phyloP scores from a whole-genome alignment of 2,888 invertebrate genomes.

The Agelastica alni region DNA sequence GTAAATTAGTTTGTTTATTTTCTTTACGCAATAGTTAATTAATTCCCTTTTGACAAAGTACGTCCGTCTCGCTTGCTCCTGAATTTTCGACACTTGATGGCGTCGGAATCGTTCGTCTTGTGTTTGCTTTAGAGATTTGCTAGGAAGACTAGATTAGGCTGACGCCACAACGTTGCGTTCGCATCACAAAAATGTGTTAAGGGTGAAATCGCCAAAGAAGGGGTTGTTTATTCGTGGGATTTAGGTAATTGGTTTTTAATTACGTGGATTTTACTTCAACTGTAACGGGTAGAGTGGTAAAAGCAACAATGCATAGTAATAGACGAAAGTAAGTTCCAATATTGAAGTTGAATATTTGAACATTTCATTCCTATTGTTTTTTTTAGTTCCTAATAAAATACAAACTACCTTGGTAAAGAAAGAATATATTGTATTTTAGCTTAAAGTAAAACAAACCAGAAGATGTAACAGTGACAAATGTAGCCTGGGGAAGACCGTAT shows the following conservation, averaged over 20 bases:
- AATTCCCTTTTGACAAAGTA: conserved; percentile 18
- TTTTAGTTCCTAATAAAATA: no score
- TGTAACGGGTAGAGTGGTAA: not conserved
- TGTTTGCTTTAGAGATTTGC: conserved; percentile 10
- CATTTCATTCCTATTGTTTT: no score
- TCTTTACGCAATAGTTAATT: conserved; percentile 30
- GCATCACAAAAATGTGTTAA: not conserved
- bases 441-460: no score
- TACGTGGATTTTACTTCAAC: not conserved
- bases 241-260: conserved; percentile 17
- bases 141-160: not conserved
- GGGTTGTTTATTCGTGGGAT: conserved; percentile 10
- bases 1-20: conserved; percentile 35
- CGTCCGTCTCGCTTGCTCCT: not conserved
- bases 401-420: no score
- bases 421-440: no score
- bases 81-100: not conserved
- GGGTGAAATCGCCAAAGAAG: no score
- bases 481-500: no score
- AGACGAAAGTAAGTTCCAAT: no score
- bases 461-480: no score
- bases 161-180: not conserved
- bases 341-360: no score
- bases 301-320: no score
- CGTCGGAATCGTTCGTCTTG: not conserved